Base-by-base conservation (phyloP, 30 jellyfish, hydroid and myxozoan species). In the Hydractinia echinata region DNA sequence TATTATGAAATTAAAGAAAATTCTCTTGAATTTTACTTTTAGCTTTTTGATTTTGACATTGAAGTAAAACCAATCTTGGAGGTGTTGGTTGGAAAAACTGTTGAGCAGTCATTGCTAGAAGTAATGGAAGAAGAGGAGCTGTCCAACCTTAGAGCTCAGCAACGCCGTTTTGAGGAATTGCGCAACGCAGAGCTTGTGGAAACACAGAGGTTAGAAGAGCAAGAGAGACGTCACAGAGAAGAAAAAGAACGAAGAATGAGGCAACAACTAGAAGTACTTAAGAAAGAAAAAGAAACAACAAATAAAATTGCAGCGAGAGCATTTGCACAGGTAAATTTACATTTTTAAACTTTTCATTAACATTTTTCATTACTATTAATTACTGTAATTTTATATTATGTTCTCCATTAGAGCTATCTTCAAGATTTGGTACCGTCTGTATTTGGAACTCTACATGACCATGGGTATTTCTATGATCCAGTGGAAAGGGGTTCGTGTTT, bases 121-220 rank as follows among this genome's bases (percentile, higher is more conserved):
- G 97, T 91, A 4, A 91, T 91, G 97, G 97, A 91, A 76, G 97
- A 91, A 54, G 97, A 91, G 74, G 97, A 91, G 55, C 94, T 91
- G 14, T 90, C 95, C 4, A 91, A 91, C 71, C 84, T 91, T 16
- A 69, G 97, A 62, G 97, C 95, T 4, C 97, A 91, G 55, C 97
- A 91, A 55, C 90, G 97, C 16, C 62, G 96, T 18, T 91, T 91
- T 83, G 97, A 91, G 83, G 97, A 91, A 77, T 54, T 85, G 74
- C 89, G 97, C 10, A 78, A 85, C 86, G 97, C 97, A 3, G 97
- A 91, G 79, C 71, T 91, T 52, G 96, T 91, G 18, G 97, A 91
- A 74, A 91, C 97, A 1, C 97, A 91, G 50, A 51, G 97, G 54
- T 73, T 91, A 56, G 97, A 91, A 66, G 97, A 91, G 82, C 97